phyloP scores from a whole-genome alignment of 2,113 vertebrate genomes.

The Cephalopterus ornatus region DNA sequence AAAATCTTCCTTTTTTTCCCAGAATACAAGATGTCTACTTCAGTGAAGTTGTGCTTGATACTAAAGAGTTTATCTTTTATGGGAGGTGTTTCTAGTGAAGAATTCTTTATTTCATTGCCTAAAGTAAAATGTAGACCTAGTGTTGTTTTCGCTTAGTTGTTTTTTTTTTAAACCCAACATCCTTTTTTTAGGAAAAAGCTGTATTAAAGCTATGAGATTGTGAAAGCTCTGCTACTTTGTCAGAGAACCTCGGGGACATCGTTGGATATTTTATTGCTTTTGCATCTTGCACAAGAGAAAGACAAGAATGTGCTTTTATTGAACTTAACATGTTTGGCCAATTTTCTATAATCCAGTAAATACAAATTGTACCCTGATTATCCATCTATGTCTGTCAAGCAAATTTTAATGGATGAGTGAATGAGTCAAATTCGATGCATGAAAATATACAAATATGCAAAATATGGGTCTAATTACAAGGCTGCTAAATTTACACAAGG shows the following conservation, averaged over 20 bases:
- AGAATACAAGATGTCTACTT: background rate
- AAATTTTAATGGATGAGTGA: slow-evolving; percentile 85
- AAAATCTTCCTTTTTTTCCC: background rate
- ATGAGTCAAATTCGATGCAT: slow-evolving; percentile 78
- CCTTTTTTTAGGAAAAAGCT: slow-evolving; percentile 20
- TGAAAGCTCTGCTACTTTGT: slow-evolving; percentile 59
- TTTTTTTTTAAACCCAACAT: slow-evolving; percentile 43
- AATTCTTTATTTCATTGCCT: background rate
- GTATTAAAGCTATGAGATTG: slow-evolving; percentile 38
- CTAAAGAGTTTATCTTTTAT: background rate
- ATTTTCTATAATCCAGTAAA: slow-evolving; percentile 85
- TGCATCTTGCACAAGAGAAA: slow-evolving; percentile 70
- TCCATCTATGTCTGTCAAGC: slow-evolving; percentile 81
- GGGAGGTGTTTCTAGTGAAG: background rate
- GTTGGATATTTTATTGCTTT: slow-evolving; percentile 71
- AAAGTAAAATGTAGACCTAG: background rate
- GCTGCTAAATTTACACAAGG: slow-evolving; percentile 83
- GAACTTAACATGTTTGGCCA: slow-evolving; percentile 78
- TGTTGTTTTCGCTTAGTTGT: background rate
- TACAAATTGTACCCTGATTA: slow-evolving; percentile 83
- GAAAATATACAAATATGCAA: slow-evolving; percentile 82
- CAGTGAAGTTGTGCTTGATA: background rate
- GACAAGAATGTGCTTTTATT: slow-evolving; percentile 74
- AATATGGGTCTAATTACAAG: slow-evolving; percentile 85
- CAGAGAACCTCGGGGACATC: slow-evolving; percentile 62